Base-by-base conservation (phyloP, 1,140 invertebrate genomes). In the Meloidogyne chitwoodi region DNA sequence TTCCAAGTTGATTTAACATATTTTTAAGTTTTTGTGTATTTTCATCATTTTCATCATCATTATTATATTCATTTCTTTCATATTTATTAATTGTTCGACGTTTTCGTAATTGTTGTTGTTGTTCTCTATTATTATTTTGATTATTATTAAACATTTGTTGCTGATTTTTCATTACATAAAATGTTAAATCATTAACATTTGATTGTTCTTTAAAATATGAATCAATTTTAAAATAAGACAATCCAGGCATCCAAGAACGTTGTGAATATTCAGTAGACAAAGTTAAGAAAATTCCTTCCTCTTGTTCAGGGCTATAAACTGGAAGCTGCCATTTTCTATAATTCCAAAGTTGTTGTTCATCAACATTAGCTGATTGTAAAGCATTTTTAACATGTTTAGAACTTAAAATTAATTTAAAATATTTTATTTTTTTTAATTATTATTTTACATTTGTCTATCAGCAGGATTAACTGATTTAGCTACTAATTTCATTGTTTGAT, bases 361-460 rank as follows among this genome's bases (percentile, higher is more conserved):
- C 81, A 19, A 69, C 34, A 44, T 79, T 74, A 38, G 56, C 74
- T 77, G 82, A 62, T 41, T 81, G 84, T n/a, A 82, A 48, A 19
- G 79, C 68, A 10, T 65, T 62, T 31, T 82, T 77, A 24, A 82
- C 56, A 56, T 82, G 80, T 31, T 75, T 78, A 26, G 80, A 74
- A 22, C 77, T 79, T 38, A 68, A 26, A 19, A 26, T 14, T 11
- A 76, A 74, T 26, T 31, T 48, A 56, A 12, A 11, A 68, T 26
- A 41, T 26, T 24, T 24, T 16, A 27, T 68, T 74, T 73, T 2
- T 73, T 27, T n/a, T 64, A 64, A 67, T 67, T 19, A 10, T 24
- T 16, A 2, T 38, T 64, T 73, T 27, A 77, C 77, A 80, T 69
- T 62, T 84, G 24, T 34, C 65, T 66, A 71, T 82, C 77, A n/a